Base-by-base conservation (phyloP, 2,797 vertebrate genomes). In the Rhinoraja longicauda region DNA sequence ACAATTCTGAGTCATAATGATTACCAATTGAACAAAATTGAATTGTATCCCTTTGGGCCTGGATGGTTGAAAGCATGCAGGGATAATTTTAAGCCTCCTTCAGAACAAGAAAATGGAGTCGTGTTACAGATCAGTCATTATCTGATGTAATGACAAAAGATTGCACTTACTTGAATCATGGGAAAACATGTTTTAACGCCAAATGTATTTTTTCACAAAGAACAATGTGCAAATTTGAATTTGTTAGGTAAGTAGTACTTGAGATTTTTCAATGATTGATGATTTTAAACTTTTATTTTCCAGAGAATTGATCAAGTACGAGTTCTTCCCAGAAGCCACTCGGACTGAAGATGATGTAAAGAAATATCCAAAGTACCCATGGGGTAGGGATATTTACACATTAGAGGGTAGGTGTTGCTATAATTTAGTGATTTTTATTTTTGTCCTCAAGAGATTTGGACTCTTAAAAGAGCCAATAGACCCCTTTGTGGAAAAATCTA, bases 291-390 rank as follows among this genome's bases (percentile, higher is more conserved):
- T 72, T 45, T 70, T 39, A n/a, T 17, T n/a, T 64, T 6, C 4
- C 94, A 99, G 99, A 95, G 99, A 99, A 94, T 97, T 99, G 94
- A 99, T 99, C 93, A 99, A 99, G 95, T 99, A 99, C 15, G 98
- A 99, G 96, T 99, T 99, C 95, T 99, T 99, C 95, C 98, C 98
- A 84, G 99, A 99, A 96, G 98, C 98, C 93, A 98, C 97, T n/a
- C 96, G 98, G 95, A 99, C 96, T 93, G 98, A 99, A 90, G 98
- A 98, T 73, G 98, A 99, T 94, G 95, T 98, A 93, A 98, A 98
- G 95, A 98, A 97, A 95, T 97, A 97, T 94, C 96, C 97, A 77
- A 98, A 95, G 93, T 99, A 99, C 93, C 98, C 99, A 24, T 99
- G 98, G 98, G 99, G 99, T 21, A 96, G 99, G 93, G 98, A 99